phyloP scores from a whole-genome alignment of 2,797 vertebrate species.

The Leuciscus waleckii region DNA sequence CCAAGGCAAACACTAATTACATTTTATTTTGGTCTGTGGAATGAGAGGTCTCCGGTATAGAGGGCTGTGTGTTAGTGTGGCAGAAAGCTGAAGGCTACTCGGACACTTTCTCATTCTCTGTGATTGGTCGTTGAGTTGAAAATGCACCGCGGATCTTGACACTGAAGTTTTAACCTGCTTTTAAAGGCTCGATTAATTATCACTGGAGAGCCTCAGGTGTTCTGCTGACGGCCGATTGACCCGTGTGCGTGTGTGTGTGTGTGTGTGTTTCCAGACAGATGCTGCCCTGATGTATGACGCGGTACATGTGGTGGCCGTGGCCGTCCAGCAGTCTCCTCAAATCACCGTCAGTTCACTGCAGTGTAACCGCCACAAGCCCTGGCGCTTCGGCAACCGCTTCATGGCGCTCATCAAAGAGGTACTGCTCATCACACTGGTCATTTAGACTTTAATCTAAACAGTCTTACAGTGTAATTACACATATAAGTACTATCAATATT shows the following conservation, averaged over 20 bases:
- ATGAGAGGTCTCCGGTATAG: conserved; percentile 68
- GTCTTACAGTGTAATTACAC: background rate
- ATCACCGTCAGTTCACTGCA: conserved; percentile 98
- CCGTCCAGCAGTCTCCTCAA: conserved; percentile 96
- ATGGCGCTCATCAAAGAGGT: conserved; percentile 98
- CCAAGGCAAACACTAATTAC: conserved; percentile 81
- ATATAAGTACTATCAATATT: background rate
- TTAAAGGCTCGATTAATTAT: background rate
- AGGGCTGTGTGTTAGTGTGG: conserved; percentile 67
- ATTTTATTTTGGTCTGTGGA: conserved; percentile 73
- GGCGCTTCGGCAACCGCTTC: conserved; percentile 96
- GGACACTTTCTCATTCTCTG: conserved; percentile 44
- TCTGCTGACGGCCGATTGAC: background rate
- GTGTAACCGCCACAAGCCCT: conserved; percentile 96
- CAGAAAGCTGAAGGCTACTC: conserved; percentile 65
- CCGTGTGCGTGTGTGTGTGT: conserved; percentile 54
- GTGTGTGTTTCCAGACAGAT: conserved; percentile 85
- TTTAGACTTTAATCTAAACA: background rate
- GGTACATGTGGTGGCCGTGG: conserved; percentile 96
- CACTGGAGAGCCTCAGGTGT: conserved; percentile 6
- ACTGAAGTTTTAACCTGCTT: background rate
- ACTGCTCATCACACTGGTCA: conserved; percentile 29
- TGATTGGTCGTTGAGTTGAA: conserved; percentile 27
- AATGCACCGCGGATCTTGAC: background rate
- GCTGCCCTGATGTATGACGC: conserved; percentile 98